Base-by-base conservation (phyloP, 2,888 invertebrate genomes). In the Isotomurus palustris region DNA sequence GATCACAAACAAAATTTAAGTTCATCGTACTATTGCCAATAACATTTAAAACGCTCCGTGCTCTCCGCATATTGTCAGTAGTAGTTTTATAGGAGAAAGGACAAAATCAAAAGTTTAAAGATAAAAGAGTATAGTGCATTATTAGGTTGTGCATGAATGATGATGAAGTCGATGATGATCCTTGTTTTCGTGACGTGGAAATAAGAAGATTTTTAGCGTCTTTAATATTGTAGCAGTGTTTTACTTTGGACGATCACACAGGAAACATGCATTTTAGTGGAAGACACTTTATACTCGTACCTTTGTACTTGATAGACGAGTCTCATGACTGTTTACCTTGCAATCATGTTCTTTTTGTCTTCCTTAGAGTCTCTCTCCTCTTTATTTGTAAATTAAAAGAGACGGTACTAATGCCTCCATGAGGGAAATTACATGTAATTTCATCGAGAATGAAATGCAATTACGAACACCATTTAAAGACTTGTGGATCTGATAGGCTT, bases 341-440 rank as follows among this genome's bases (percentile, higher is more conserved):
- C 8, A 40, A 6, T 40, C 40, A 8, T 32, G 12, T 32, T 32
- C 8, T 32, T 32, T 10, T 32, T 32, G 12, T 32, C 12, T 32
- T 32, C 8, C 32, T 32, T 12, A 10, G 32, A 8, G 8, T 32
- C 22, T 43, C 10, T 21, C 28, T 8, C 32, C 8, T 47, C 47
- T 47, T 25, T 50, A 50, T 50, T 50, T 50, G 50, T 50, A 50
- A 50, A 50, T 50, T 50, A 50, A 50, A 50, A 50, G 50, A 50
- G 50, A 50, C 36, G 19, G 10, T 6, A 6, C 47, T 22, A 49
- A 14, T 35, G 17, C 35, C 28, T 6, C n/a, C 28, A n/a, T n/a
- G 24, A 35, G 24, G 38, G 27, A 24, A 50, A 50, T 50, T 4
- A 35, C 4, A 25, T 50, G 27, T 19, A 50, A 36, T 50, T 50